These are phyloP conservation scores for Smutsia gigantea DNA, from an alignment of 2,797 vertebrate genomes.

Conservation along the genomic window DNA sequence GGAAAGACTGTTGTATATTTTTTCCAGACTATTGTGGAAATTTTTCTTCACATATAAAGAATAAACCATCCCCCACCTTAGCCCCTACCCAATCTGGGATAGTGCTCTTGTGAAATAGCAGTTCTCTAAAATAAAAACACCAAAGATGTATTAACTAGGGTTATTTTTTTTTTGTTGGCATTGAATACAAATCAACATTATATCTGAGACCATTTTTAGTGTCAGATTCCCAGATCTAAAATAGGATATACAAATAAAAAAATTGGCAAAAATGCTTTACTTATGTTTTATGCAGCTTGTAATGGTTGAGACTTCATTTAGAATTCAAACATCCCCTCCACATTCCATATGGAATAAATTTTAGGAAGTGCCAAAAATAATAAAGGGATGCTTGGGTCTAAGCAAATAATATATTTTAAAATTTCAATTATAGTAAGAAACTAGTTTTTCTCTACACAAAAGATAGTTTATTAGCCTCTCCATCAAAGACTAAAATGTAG, in stretches of 20 bases:
- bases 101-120: slow-evolving; percentile 66
- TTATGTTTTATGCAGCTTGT: slow-evolving; percentile 78
- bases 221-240: slow-evolving; percentile 80
- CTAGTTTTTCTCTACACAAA: slow-evolving; percentile 56
- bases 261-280: slow-evolving; percentile 78
- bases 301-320: slow-evolving; percentile 77
- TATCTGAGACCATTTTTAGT: slow-evolving; percentile 77
- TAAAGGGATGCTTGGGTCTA: slow-evolving; percentile 66
- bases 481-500: slow-evolving; percentile 49
- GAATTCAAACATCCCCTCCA: slow-evolving; percentile 71
- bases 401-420: slow-evolving; percentile 71
- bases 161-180: slow-evolving; percentile 73
- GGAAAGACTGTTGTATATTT: slow-evolving; percentile 66
- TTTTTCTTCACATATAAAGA: slow-evolving; percentile 62
- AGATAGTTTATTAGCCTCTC: slow-evolving; percentile 53
- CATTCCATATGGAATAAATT: slow-evolving; percentile 78
- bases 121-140: slow-evolving; percentile 72
- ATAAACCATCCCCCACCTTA: slow-evolving; percentile 48
- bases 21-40: slow-evolving; percentile 69
- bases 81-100: slow-evolving; percentile 49
- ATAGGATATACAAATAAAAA: slow-evolving; percentile 75
- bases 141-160: slow-evolving; percentile 61
- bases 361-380: slow-evolving; percentile 76
- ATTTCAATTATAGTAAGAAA: slow-evolving; percentile 69
- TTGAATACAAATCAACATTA: slow-evolving; percentile 74